phyloP scores from a whole-genome alignment of 2,888 invertebrate species.

The Coleophora deauratella region DNA sequence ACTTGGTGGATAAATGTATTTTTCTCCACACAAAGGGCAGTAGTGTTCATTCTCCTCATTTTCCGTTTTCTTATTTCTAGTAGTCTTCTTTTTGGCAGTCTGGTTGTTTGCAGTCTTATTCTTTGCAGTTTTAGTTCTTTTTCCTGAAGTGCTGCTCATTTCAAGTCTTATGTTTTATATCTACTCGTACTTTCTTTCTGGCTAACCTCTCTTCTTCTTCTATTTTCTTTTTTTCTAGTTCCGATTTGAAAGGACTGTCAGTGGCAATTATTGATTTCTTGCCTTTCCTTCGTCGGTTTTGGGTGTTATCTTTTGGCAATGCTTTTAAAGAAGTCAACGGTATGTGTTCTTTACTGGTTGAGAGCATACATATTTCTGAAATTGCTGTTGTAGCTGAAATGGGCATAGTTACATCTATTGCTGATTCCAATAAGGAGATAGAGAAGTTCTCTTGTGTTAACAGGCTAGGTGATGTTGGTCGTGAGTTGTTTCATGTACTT shows the following conservation, averaged over 20 bases:
- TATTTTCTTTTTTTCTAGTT: conserved; percentile 12
- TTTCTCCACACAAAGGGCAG: background rate
- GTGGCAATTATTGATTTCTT: conserved; percentile 13
- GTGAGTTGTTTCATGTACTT: no score
- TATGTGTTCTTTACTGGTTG: conserved; percentile 10
- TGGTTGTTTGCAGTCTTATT: no score
- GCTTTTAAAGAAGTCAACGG: conserved; percentile 12
- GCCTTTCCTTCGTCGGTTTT: conserved; percentile 12
- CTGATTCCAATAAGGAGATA: background rate
- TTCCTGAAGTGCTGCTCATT: no score
- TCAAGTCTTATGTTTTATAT: no score
- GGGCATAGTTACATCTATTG: no score
- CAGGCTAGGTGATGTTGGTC: no score
- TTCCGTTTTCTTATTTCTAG: no score
- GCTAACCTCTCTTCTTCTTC: background rate
- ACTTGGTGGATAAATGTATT: background rate
- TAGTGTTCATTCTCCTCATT: no score
- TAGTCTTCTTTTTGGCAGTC: no score
- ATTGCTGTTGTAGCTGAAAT: background rate
- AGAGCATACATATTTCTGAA: conserved; percentile 5
- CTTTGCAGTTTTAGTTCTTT: no score
- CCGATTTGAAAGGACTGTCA: conserved; percentile 12
- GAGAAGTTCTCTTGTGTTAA: no score
- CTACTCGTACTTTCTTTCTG: no score
- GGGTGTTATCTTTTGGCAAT: conserved; percentile 11